Percentiles rank a stretch among this genome's conserved stretches.
These are phyloP conservation scores for Xiphophorus maculatus DNA, from an alignment of 2,113 vertebrate species.

Conservation along the genomic window DNA sequence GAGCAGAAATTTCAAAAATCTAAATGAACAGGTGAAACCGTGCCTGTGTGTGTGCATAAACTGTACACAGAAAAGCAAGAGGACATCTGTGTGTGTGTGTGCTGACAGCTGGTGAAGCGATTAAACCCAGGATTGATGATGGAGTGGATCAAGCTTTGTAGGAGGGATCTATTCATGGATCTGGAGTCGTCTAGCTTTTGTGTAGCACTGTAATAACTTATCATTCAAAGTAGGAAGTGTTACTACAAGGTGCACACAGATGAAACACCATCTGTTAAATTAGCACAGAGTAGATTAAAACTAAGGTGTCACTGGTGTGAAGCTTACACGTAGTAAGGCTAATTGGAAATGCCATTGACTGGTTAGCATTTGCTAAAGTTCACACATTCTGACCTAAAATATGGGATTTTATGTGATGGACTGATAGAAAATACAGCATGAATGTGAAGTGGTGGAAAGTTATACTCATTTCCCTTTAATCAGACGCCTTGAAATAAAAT, in stretches of 20 bases:
- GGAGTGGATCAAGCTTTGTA: neutral
- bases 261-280: slow-evolving; percentile 75
- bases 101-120: neutral
- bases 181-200: neutral
- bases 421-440: neutral
- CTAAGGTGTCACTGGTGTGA: slow-evolving; percentile 34
- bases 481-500: neutral
- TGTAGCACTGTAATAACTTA: slow-evolving; percentile 1
- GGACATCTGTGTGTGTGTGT: neutral
- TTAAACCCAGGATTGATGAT: neutral
- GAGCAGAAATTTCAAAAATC: neutral
- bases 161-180: neutral
- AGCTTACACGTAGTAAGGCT: slow-evolving; percentile 49
- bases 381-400: neutral
- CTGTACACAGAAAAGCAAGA: neutral
- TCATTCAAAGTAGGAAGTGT: slow-evolving; percentile 44
- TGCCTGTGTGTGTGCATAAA: neutral
- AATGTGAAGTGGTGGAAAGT: neutral
- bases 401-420: neutral
- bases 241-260: slow-evolving; percentile 31
- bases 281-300: slow-evolving; percentile 75
- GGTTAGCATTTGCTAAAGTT: neutral
- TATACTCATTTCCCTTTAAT: neutral
- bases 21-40: neutral
- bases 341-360: slow-evolving; percentile 57